Percentiles rank a stretch among this genome's conserved stretches.
These are phyloP conservation scores for Cryptophagus acutangulus DNA, from an alignment of 2,888 invertebrate genomes.

Conservation along the genomic window DNA sequence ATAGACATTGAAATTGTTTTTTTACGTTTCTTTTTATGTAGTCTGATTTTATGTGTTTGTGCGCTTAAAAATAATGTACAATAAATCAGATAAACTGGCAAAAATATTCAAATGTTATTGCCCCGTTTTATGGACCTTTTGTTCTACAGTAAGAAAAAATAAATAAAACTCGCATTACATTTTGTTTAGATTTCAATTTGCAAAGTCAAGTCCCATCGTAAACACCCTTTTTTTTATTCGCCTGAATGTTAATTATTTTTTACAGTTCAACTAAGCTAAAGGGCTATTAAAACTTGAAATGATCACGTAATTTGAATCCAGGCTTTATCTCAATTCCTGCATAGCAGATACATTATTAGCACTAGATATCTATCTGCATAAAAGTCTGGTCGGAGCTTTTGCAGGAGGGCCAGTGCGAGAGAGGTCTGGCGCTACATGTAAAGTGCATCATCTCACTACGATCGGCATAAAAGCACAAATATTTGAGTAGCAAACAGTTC, in stretches of 20 bases:
- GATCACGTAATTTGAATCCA: background rate
- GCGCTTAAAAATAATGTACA: no score
- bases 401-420: no score
- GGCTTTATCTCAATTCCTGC: background rate
- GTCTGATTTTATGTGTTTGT: no score
- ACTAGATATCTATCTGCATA: no score
- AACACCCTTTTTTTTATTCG: background rate
- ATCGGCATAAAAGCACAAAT: constrained; percentile 44
- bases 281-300: constrained; percentile 1
- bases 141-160: background rate
- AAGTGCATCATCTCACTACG: constrained; percentile 34
- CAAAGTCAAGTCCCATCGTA: background rate
- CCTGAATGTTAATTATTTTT: background rate
- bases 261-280: background rate
- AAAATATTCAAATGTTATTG: no score
- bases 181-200: constrained; percentile 1
- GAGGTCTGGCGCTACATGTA: constrained; percentile 22
- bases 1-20: no score
- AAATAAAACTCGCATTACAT: background rate
- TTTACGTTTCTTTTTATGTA: no score
- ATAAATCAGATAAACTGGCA: no score
- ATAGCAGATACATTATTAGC: no score
- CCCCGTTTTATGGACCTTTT: constrained; percentile 1
- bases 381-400: no score
- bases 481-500: constrained; percentile 41